Evolutionary conservation across 1,140 invertebrate genomes (phyloP), one percentile per base, ranked within the genome.

Genomic region (Contarinia nasturtii): DNA sequence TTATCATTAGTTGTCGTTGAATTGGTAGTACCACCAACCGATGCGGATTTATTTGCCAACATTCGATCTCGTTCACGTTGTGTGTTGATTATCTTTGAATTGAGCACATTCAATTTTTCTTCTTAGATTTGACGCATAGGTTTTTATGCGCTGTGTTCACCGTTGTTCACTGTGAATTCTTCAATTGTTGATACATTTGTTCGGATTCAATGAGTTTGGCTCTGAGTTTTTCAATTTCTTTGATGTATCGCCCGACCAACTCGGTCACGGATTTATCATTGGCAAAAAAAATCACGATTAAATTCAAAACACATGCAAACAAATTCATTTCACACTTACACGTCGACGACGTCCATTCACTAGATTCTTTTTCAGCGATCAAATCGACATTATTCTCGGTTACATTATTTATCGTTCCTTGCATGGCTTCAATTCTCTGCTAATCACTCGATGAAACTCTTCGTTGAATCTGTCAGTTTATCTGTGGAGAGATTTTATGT

Each of bases 41-140:
- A 42, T 4, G 17, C 17, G 5, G 37, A 46, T 52, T 61, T 60
- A 47, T 57, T 62, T 1, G 81, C 71, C n/a, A 95, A 65, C 0
- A 95, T 82, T 60, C 88, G 88, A 64, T 98, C 93, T 42, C 91
- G 71, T 67, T 98, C 94, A 45, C 86, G 78, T 63, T 94, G 85
- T 0, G 91, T 96, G 50, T 82, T 80, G 51, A 75, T 76, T 43
- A 97, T 98, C 55, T 83, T 80, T 3, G 76, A 76, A 57, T 88
- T 82, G n/a, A 98, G 65, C 43, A 86, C 80, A 36, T 76, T 67
- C n/a, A 98, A 67, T 59, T 97, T 92, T 37, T 92, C 85, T 65
- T 98, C 94, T 65, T 98, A 98, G 55, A 96, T 86, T 49, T 80
- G 75, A 45, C 80, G 77, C 72, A 97, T 80, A 17, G 5, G 12